Conservation (phyloP, 2,113 vertebrate species). For the Ophthalmolycus amberensis region DNA sequence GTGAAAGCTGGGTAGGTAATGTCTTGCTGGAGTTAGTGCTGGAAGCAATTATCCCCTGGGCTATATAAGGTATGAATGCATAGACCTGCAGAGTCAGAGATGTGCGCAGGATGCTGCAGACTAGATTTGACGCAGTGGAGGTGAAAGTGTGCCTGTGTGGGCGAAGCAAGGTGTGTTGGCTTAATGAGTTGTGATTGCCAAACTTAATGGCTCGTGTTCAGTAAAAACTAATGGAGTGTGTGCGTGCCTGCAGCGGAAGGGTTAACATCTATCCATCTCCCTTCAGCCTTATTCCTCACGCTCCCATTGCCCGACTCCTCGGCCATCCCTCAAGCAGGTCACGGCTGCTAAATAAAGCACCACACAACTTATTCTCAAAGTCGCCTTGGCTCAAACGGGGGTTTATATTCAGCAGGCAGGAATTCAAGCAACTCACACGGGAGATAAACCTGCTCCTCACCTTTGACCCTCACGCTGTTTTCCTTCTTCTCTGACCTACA, state of each 20-base stretch:
- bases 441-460: slow-evolving; percentile 55
- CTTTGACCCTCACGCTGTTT: slow-evolving; percentile 45
- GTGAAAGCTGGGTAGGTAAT: slow-evolving; percentile 51
- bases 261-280: slow-evolving; percentile 7
- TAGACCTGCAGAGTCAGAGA: slow-evolving; percentile 21
- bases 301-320: not conserved
- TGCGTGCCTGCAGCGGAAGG: not conserved
- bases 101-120: slow-evolving; percentile 7
- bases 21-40: slow-evolving; percentile 38
- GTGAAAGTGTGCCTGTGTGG: slow-evolving; percentile 3
- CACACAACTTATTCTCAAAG: slow-evolving; percentile 3
- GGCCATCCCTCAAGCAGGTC: slow-evolving; percentile 35
- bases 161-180: slow-evolving; percentile 19
- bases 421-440: slow-evolving; percentile 48
- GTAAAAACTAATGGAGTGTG: slow-evolving; percentile 35
- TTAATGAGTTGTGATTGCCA: slow-evolving; percentile 40
- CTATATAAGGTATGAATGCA: slow-evolving; percentile 47
- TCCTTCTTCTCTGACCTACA: slow-evolving; percentile 44
- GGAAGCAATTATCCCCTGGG: slow-evolving; percentile 46
- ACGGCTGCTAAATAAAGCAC: slow-evolving; percentile 43
- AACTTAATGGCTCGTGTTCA: slow-evolving; percentile 37
- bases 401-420: slow-evolving; percentile 17
- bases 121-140: slow-evolving; percentile 10
- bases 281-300: not conserved
- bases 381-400: not conserved